Conservation (phyloP, 2,888 invertebrate genomes). For the Tigriopus californicus region DNA sequence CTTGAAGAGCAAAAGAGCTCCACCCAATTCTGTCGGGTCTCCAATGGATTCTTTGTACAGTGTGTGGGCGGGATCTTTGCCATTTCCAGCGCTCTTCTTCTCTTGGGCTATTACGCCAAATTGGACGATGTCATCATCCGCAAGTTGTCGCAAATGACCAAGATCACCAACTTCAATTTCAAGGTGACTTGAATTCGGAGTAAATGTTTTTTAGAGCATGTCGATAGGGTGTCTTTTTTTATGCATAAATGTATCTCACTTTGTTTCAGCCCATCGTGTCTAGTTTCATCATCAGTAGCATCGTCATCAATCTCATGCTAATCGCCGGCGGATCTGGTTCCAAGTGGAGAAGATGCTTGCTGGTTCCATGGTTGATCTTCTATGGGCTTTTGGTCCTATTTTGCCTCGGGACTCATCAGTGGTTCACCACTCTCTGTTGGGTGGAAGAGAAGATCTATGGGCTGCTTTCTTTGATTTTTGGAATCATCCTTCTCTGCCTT, state of each 20-base stretch:
- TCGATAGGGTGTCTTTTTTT: neutral
- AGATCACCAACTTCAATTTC: neutral
- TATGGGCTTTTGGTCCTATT: constrained; percentile 4
- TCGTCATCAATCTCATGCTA: constrained; percentile 7
- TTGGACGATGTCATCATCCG: constrained; percentile 10
- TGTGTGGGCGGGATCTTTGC: constrained; percentile 11
- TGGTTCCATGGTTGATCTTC: constrained; percentile 8
- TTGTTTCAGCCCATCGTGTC: constrained; percentile 5
- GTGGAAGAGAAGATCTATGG: constrained; percentile 13
- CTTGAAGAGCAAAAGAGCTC: neutral
- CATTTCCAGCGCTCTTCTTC: neutral
- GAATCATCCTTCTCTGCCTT: neutral
- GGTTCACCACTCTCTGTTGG: constrained; percentile 13
- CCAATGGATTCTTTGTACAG: constrained; percentile 11
- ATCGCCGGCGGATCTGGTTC: constrained; percentile 8
- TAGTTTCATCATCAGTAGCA: neutral
- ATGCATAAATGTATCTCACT: neutral
- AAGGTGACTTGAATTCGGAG: neutral
- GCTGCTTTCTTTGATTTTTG: neutral
- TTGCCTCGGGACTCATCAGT: constrained; percentile 10
- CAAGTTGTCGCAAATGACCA: constrained; percentile 1
- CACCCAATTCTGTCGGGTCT: neutral
- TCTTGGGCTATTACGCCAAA: constrained; percentile 10
- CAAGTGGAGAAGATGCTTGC: neutral
- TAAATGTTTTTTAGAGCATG: too few relatives aligned